Evolutionary conservation across 2,797 vertebrate genomes (phyloP).

Genomic region (Tangara arthus): DNA sequence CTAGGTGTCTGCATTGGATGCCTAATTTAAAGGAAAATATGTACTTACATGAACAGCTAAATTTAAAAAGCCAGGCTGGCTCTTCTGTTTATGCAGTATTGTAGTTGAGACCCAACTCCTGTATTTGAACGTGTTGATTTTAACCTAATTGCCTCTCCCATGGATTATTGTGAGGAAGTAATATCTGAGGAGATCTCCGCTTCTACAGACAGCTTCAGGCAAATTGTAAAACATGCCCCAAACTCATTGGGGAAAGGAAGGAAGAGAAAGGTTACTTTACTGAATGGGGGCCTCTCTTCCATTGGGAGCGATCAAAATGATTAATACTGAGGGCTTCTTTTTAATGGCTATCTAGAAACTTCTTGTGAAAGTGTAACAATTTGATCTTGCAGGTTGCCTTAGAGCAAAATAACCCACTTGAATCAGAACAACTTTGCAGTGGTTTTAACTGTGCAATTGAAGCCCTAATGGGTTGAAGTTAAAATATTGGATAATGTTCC

Average conservation of each 20-base stretch:
- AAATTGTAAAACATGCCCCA: neutral
- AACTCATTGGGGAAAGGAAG: neutral
- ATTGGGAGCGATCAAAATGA: neutral
- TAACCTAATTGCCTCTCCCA: neutral
- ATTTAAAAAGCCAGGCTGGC: neutral
- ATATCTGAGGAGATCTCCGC: neutral
- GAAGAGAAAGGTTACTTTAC: neutral
- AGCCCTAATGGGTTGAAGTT: neutral
- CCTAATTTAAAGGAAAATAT: neutral
- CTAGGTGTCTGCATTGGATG: neutral
- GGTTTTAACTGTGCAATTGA: neutral
- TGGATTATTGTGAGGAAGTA: neutral
- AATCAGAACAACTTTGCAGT: neutral
- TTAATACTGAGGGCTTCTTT: neutral
- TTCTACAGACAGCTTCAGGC: neutral
- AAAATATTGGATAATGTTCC: neutral
- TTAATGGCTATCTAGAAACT: neutral
- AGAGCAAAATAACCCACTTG: neutral
- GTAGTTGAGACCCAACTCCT: neutral
- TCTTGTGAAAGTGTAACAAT: neutral
- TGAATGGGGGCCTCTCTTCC: neutral
- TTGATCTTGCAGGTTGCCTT: neutral
- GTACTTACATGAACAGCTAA: neutral
- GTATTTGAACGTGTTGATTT: neutral
- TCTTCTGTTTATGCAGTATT: neutral